These are phyloP conservation scores for Arrhopalites spinosus DNA, from an alignment of 2,888 invertebrate genomes.

Conservation along the genomic window DNA sequence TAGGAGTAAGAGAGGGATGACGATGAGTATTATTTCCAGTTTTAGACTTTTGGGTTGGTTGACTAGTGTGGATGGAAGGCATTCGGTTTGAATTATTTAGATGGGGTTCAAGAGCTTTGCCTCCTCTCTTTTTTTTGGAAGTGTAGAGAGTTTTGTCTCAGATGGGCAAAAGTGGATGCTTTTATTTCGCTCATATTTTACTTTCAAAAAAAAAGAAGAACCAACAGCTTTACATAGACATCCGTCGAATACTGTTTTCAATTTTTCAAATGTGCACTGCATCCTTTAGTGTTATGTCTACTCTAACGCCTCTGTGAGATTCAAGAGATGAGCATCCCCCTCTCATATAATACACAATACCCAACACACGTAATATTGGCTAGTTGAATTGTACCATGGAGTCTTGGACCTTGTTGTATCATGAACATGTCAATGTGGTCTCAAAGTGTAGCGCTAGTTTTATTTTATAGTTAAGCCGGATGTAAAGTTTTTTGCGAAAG, in stretches of 20 bases:
- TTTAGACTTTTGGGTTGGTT: neutral
- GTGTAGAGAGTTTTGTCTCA: slow-evolving; percentile 17
- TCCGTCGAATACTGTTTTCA: neutral
- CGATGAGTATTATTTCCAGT: too few relatives aligned
- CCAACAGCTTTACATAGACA: slow-evolving; percentile 19
- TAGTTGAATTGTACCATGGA: too few relatives aligned
- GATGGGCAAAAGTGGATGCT: slow-evolving; percentile 30
- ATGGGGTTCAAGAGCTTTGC: slow-evolving; percentile 20
- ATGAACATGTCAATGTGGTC: neutral
- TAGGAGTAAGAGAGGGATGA: slow-evolving; percentile 8
- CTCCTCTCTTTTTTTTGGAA: neutral
- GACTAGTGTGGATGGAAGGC: neutral
- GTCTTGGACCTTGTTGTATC: too few relatives aligned
- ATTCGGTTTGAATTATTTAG: slow-evolving; percentile 35
- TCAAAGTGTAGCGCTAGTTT: neutral
- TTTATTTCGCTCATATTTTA: slow-evolving; percentile 45
- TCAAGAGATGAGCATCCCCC: too few relatives aligned
- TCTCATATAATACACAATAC: neutral
- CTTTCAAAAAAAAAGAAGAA: too few relatives aligned
- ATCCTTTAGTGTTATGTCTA: neutral
- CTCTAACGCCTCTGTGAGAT: neutral
- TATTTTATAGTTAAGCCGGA: slow-evolving; percentile 7
- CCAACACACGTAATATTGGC: neutral
- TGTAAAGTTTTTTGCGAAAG: slow-evolving; percentile 7
- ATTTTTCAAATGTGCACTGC: neutral